phyloP scores from a whole-genome alignment of 37 sponge, comb jelly and placozoan genomes.

The Amphimedon queenslandica region DNA sequence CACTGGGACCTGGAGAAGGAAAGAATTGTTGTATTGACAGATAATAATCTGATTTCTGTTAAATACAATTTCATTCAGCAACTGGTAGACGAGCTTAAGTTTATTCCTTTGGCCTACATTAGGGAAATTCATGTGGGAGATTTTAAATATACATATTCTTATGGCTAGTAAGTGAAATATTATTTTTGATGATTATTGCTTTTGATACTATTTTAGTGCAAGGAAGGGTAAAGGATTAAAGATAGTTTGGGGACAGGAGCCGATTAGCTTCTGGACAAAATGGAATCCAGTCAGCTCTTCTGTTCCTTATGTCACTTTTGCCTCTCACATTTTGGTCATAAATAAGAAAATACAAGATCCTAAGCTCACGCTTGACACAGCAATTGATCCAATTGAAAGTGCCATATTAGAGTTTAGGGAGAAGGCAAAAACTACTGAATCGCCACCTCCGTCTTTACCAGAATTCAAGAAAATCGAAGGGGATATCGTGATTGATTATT shows the following conservation, averaged over 20 bases:
- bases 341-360: conserved; percentile 21
- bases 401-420: conserved; percentile 29
- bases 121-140: conserved; percentile 34
- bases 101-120: conserved; percentile 38
- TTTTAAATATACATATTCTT: conserved; percentile 60
- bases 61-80: conserved; percentile 63
- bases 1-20: conserved; percentile 88
- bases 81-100: conserved; percentile 57
- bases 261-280: conserved; percentile 33
- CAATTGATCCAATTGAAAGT: conserved; percentile 27
- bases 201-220: conserved; percentile 6
- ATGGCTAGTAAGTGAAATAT: conserved; percentile 44
- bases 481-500: conserved; percentile 25
- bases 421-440: neutral
- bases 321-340: conserved; percentile 48
- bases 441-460: neutral
- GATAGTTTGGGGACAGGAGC: conserved; percentile 43
- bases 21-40: conserved; percentile 47
- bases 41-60: conserved; percentile 54
- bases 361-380: conserved; percentile 14
- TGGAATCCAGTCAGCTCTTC: conserved; percentile 66
- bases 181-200: neutral
- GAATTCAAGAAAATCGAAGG: conserved; percentile 32
- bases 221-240: conserved; percentile 49
- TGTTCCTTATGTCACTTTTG: conserved; percentile 34